phyloP scores from a whole-genome alignment of 2,113 vertebrate species.

The Sylvietta virens region DNA sequence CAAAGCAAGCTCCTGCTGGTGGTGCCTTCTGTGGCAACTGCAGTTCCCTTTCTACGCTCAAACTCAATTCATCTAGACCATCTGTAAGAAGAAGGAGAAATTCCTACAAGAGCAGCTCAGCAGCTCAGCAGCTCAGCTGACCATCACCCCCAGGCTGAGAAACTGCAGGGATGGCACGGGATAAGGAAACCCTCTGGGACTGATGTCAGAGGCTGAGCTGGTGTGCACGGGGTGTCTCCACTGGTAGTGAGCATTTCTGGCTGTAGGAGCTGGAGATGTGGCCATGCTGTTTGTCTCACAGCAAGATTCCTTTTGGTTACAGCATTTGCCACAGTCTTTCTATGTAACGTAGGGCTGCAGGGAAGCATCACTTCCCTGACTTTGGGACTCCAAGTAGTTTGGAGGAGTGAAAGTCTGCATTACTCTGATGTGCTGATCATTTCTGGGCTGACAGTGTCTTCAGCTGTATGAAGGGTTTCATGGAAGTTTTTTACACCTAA shows the following conservation, averaged over 20 bases:
- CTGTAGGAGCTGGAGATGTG: not conserved
- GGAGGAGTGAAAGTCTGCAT: not conserved
- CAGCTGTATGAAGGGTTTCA: not conserved
- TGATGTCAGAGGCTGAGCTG: not conserved
- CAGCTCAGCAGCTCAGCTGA: not conserved
- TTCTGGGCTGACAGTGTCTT: not conserved
- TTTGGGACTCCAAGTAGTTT: fast-evolving
- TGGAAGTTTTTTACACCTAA: not conserved
- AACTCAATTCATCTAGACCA: not conserved
- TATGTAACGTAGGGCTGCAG: not conserved
- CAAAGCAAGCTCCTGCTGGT: not conserved
- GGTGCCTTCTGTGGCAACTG: not conserved
- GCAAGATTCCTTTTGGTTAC: not conserved
- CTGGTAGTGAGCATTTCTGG: not conserved
- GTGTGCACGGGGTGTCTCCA: fast-evolving
- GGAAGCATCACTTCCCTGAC: not conserved
- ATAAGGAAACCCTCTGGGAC: not conserved
- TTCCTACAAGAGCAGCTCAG: not conserved
- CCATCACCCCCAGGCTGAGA: not conserved
- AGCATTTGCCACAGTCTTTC: not conserved
- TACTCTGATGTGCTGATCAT: not conserved
- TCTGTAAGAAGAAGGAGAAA: not conserved
- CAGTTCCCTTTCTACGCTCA: not conserved
- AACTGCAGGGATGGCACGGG: not conserved
- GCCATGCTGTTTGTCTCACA: not conserved